Percentiles rank a stretch among this genome's conserved stretches.
These are phyloP conservation scores for Montipora sp. DNA, from an alignment of 64 coral and sea anemone genomes.

Conservation along the genomic window DNA sequence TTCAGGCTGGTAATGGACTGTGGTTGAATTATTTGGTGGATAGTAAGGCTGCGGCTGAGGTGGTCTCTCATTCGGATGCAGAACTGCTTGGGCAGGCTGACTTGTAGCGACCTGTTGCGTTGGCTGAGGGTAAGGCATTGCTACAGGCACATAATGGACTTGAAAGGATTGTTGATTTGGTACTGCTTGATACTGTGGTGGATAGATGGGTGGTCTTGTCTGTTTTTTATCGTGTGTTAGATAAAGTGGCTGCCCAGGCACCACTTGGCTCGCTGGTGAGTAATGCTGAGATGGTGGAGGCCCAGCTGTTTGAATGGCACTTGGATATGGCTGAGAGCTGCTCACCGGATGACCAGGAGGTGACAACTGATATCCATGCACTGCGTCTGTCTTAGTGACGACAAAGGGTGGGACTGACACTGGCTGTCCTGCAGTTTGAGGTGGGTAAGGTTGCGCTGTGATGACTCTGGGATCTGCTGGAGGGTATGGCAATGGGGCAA, in stretches of 20 bases:
- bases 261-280: not conserved
- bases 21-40: constrained; percentile 12
- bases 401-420: constrained; percentile 24
- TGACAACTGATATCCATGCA: not conserved
- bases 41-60: constrained; percentile 56
- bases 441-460: constrained; percentile 4
- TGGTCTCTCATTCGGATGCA: constrained; percentile 30
- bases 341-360: not conserved
- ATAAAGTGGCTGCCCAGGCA: constrained; percentile 13
- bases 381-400: constrained; percentile 30
- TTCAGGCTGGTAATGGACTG: constrained; percentile 41
- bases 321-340: constrained; percentile 24
- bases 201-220: constrained; percentile 31
- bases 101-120: constrained; percentile 13
- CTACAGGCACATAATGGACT: constrained; percentile 18
- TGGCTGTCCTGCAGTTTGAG: not conserved
- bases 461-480: constrained; percentile 39
- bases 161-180: constrained; percentile 23
- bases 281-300: constrained; percentile 44
- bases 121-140: constrained; percentile 24
- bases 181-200: constrained; percentile 38
- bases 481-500: constrained; percentile 12
- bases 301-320: not conserved
- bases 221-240: constrained; percentile 13
- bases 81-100: constrained; percentile 14